phyloP scores from a whole-genome alignment of 2,888 invertebrate species.

The Metallyticus violacea region DNA sequence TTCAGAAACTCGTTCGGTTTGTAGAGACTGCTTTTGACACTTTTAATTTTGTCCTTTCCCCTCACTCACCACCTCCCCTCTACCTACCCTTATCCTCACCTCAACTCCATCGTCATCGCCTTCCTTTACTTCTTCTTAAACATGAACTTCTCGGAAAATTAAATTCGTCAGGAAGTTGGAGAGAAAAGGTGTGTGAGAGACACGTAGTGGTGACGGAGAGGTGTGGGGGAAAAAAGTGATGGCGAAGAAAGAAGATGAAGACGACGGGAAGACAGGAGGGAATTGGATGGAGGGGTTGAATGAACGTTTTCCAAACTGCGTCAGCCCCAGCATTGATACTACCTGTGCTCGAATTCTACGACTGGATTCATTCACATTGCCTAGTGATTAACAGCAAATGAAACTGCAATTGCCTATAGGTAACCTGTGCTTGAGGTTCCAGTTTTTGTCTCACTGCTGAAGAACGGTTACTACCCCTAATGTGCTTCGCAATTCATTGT shows the following conservation, averaged over 20 bases:
- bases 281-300: slow-evolving; percentile 3
- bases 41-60: slow-evolving; percentile 32
- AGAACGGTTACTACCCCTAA: no score
- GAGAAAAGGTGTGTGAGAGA: slow-evolving; percentile 25
- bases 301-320: background rate
- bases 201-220: slow-evolving; percentile 20
- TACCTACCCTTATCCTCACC: background rate
- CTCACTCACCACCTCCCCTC: slow-evolving; percentile 15
- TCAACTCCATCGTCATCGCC: slow-evolving; percentile 4
- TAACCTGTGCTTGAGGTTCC: no score
- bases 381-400: no score
- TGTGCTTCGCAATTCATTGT: no score
- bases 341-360: background rate
- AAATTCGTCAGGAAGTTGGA: slow-evolving; percentile 31
- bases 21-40: slow-evolving; percentile 34
- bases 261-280: slow-evolving; percentile 16
- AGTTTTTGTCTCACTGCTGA: no score
- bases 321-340: background rate
- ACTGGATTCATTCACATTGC: no score
- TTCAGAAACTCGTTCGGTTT: slow-evolving; percentile 5
- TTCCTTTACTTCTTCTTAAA: slow-evolving; percentile 30
- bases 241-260: background rate
- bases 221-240: background rate
- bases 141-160: slow-evolving; percentile 33
- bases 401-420: no score